Base-by-base conservation (phyloP, 2,797 vertebrate species). In the Cheirogaleus major region DNA sequence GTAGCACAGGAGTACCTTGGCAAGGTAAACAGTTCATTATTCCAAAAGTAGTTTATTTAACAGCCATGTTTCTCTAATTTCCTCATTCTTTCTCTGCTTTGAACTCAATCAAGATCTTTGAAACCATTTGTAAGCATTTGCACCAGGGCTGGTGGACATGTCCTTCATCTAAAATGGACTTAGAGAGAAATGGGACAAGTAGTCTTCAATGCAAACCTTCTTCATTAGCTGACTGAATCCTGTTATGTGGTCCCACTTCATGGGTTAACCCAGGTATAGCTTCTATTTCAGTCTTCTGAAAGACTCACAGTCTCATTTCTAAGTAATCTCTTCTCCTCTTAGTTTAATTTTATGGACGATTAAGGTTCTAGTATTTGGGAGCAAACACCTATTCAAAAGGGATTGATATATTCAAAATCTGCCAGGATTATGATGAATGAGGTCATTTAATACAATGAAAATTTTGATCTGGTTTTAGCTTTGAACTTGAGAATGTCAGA, bases 381-480 rank as follows among this genome's bases (percentile, higher is more conserved):
- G 18, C 23, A 45, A 67, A 91, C 32, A 96, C 4, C 32, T 91
- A 73, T 59, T 96, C 61, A 30, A 84, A 89, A 69, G 18, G 30
- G 41, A 93, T 76, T 82, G 75, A 67, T 84, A 67, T 3, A 88
- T 72, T 97, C 86, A 89, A 96, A 96, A 86, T 91, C 63, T 93
- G 18, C 4, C 38, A 97, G 89, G 69, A 93, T 91, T 95, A 91
- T 75, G 69, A 89, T 38, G 30, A 96, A 35, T 89, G 70, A 96
- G 63, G 67, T 95, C 70, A 94, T 63, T 76, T 84, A 76, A 63
- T 69, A 87, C 78, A 97, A 96, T 84, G 38, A 91, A 91, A 97
- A 91, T 59, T 83, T 91, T 91, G 18, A 86, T 95, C 35, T 92
- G 50, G 27, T 80, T 97, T 97, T 63, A 69, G 76, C 93, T 96